phyloP scores from a whole-genome alignment of 2,888 invertebrate genomes.

The Leucozona laternaria region DNA sequence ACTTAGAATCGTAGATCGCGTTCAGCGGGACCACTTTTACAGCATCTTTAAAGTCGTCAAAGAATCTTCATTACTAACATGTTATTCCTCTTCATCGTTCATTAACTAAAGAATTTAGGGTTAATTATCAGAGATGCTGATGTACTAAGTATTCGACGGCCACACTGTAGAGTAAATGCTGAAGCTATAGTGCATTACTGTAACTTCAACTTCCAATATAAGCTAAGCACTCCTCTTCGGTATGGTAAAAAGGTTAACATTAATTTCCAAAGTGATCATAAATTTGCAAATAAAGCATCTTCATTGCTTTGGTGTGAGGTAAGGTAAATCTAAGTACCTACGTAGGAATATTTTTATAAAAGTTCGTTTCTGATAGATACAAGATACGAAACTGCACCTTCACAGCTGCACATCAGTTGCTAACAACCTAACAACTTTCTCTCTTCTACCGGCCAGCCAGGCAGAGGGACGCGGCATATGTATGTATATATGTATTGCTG shows the following conservation, averaged over 20 bases:
- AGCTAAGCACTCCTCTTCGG: background rate
- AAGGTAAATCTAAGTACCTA: conserved; percentile 12
- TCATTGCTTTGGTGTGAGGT: conserved; percentile 49
- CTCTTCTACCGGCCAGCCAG: background rate
- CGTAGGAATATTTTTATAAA: background rate
- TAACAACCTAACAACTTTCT: conserved; percentile 60
- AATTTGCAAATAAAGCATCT: conserved; percentile 73
- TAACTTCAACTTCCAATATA: conserved; percentile 4
- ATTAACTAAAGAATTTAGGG: conserved; percentile 73
- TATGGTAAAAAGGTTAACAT: conserved; percentile 31
- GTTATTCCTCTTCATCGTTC: conserved; percentile 54
- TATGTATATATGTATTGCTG: background rate
- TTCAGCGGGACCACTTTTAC: conserved; percentile 44
- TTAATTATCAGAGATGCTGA: conserved; percentile 68
- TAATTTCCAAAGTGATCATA: conserved; percentile 64
- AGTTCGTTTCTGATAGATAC: conserved; percentile 13
- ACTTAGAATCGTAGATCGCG: conserved; percentile 40
- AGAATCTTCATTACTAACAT: conserved; percentile 28
- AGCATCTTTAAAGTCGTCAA: conserved; percentile 11
- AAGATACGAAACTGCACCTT: conserved; percentile 31
- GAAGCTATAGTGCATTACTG: conserved; percentile 11
- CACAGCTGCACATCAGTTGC: conserved; percentile 50
- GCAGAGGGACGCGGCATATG: background rate
- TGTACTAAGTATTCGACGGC: conserved; percentile 4
- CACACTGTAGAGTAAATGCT: background rate